Conservation (phyloP, 2,888 invertebrate genomes). For the Philaethria dido region DNA sequence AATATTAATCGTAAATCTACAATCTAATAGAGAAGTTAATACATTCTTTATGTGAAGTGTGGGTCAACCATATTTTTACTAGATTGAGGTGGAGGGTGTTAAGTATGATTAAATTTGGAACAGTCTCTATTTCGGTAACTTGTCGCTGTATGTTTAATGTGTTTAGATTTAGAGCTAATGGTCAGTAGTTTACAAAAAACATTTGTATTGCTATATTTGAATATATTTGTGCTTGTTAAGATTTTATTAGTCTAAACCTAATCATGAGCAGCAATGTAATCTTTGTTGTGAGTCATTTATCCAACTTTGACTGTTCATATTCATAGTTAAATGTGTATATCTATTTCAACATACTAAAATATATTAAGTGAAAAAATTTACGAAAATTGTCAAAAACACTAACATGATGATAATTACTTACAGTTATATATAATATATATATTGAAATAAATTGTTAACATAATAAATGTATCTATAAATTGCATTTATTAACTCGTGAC, state of each 20-base stretch:
- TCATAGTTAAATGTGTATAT: neutral
- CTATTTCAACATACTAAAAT: neutral
- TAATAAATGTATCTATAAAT: slow-evolving; percentile 13
- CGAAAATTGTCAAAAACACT: neutral
- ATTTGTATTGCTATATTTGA: neutral
- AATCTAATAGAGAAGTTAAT: slow-evolving; percentile 20
- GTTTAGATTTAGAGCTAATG: neutral
- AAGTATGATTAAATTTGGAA: neutral
- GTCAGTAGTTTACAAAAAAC: neutral
- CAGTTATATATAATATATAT: neutral
- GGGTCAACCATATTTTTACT: neutral
- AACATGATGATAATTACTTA: neutral
- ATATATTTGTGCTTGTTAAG: neutral
- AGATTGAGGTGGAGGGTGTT: neutral
- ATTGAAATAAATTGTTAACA: neutral
- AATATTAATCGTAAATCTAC: slow-evolving; percentile 13
- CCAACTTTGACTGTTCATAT: neutral
- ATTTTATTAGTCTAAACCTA: neutral
- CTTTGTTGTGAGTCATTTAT: neutral
- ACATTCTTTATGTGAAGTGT: slow-evolving; percentile 4
- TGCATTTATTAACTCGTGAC: slow-evolving; percentile 13
- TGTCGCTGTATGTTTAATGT: neutral
- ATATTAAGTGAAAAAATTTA: neutral
- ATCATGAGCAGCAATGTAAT: neutral
- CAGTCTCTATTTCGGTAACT: neutral